A percentile compares a stretch with the other conserved stretches of the same genome.
These are phyloP conservation scores for Serripes groenlandicus DNA, from an alignment of 2,888 invertebrate species.

Conservation along the genomic window DNA sequence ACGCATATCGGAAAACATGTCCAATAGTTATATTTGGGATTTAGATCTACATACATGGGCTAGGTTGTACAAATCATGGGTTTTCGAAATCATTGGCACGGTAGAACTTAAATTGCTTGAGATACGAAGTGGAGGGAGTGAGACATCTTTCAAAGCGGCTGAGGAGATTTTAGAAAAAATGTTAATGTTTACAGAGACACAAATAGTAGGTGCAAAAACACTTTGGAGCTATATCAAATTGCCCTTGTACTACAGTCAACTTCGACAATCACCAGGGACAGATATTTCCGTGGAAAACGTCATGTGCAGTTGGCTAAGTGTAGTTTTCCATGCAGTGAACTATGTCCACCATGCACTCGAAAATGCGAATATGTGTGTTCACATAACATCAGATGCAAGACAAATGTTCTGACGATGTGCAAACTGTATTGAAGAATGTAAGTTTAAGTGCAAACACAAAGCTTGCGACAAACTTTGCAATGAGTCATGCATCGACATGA, in stretches of 20 bases:
- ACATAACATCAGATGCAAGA: constrained; percentile 78
- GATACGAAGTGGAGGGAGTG: neutral
- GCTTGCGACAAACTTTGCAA: constrained; percentile 80
- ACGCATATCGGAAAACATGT: constrained; percentile 6
- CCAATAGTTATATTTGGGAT: constrained; percentile 27
- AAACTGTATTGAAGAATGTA: constrained; percentile 83
- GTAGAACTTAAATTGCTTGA: constrained; percentile 6
- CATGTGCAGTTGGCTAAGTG: constrained; percentile 78
- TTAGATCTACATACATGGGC: constrained; percentile 42
- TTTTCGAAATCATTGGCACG: constrained; percentile 30
- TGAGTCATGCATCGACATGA: constrained; percentile 82
- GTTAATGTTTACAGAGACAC: neutral
- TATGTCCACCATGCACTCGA: constrained; percentile 85
- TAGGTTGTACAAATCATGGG: constrained; percentile 58
- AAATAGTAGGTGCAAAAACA: neutral
- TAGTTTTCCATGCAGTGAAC: constrained; percentile 80
- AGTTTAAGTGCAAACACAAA: constrained; percentile 80
- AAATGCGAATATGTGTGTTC: constrained; percentile 83
- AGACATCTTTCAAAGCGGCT: neutral
- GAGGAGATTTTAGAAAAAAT: constrained; percentile 2
- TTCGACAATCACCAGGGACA: too few species aligned
- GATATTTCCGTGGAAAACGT: neutral
- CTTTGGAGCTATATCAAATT: neutral
- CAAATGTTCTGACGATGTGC: constrained; percentile 79
- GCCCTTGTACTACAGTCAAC: neutral